A percentile compares a stretch with the other conserved stretches of the same genome.
Evolutionary conservation across 2,888 invertebrate genomes (phyloP).

Genomic region (Megamerina dolium): DNA sequence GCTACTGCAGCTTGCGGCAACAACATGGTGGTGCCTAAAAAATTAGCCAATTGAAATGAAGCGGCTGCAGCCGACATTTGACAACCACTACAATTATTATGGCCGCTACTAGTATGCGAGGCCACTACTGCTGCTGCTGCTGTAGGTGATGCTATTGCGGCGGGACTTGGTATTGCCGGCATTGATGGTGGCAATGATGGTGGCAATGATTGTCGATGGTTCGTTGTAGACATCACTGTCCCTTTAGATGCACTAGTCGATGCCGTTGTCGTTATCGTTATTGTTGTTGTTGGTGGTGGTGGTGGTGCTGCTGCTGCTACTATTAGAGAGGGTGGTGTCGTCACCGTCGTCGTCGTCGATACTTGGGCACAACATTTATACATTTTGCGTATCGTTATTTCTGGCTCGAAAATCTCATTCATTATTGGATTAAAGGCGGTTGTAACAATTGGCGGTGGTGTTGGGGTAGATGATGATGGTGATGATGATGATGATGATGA

Average conservation of each 20-base stretch:
- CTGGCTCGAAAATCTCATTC: constrained; percentile 40
- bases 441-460: constrained; percentile 17
- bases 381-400: constrained; percentile 46
- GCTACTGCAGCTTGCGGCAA: constrained; percentile 26
- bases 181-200: constrained; percentile 6
- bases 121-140: constrained; percentile 9
- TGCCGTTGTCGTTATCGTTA: constrained; percentile 5
- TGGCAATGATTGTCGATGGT: constrained; percentile 14
- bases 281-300: too few species aligned
- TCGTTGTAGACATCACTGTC: not conserved
- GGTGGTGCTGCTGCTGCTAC: constrained; percentile 11
- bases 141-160: constrained; percentile 10
- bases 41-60: constrained; percentile 44
- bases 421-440: constrained; percentile 8
- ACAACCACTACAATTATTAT: constrained; percentile 37
- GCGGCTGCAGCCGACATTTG: constrained; percentile 41
- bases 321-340: too few species aligned
- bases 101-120: constrained; percentile 15
- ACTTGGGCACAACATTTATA: constrained; percentile 41
- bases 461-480: constrained; percentile 13
- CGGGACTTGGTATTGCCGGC: constrained; percentile 12
- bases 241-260: constrained; percentile 1
- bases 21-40: constrained; percentile 40
- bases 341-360: constrained; percentile 9
- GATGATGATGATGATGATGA: constrained; percentile 6